A percentile compares a stretch with the other conserved stretches of the same genome.
Conservation (phyloP, 1,140 invertebrate species). For the Cyphomyrmex costatus region DNA sequence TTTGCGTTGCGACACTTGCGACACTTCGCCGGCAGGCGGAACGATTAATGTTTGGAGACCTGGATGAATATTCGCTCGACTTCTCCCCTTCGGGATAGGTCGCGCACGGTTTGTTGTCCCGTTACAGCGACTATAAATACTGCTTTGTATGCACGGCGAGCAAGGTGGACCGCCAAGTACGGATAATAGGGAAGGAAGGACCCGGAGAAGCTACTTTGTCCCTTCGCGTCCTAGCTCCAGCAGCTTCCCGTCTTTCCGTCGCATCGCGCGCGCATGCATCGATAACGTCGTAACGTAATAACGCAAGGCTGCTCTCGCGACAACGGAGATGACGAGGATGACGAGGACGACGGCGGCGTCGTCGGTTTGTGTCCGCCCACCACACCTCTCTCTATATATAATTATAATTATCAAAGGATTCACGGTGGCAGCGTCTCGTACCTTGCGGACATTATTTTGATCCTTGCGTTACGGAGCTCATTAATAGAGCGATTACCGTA, state of each 20-base stretch:
- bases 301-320: slow-evolving; percentile 41
- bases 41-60: slow-evolving; percentile 69
- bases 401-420: slow-evolving; percentile 66
- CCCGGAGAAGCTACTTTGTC: slow-evolving; percentile 80
- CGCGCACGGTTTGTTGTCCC: slow-evolving; percentile 41
- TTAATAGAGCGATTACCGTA: slow-evolving; percentile 51
- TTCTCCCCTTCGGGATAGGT: slow-evolving; percentile 56
- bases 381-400: slow-evolving; percentile 12
- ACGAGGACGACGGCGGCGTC: slow-evolving; percentile 7
- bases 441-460: slow-evolving; percentile 56
- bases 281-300: slow-evolving; percentile 53
- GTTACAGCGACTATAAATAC: slow-evolving; percentile 79
- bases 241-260: slow-evolving; percentile 44
- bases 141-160: slow-evolving; percentile 81
- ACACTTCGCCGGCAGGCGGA: slow-evolving; percentile 27
- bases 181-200: slow-evolving; percentile 82
- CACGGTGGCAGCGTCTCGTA: slow-evolving; percentile 18
- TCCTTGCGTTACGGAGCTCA: slow-evolving; percentile 41
- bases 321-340: neutral
- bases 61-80: slow-evolving; percentile 75
- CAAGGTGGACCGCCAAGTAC: slow-evolving; percentile 79
- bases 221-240: slow-evolving; percentile 54
- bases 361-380: slow-evolving; percentile 21
- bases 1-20: neutral
- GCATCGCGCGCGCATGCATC: slow-evolving; percentile 34